Conservation (phyloP, 2,888 invertebrate species). For the Catocala nupta region DNA sequence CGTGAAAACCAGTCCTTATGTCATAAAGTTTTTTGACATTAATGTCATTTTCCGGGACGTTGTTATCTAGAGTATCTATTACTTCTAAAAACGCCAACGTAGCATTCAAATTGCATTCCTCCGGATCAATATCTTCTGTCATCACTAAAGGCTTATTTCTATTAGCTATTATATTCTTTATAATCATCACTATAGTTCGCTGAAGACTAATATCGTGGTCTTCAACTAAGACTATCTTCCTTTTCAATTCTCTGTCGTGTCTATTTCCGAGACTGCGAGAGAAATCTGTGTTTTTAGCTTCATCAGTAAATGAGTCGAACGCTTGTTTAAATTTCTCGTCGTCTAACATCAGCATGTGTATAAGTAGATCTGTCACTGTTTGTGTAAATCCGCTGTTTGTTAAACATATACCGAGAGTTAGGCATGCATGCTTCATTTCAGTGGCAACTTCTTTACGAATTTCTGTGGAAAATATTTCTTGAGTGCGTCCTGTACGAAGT, state of each 20-base stretch:
- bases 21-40: background rate
- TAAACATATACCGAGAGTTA: conserved; percentile 61
- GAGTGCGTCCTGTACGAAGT: background rate
- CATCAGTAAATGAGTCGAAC: conserved; percentile 58
- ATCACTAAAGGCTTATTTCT: conserved; percentile 55
- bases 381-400: conserved; percentile 46
- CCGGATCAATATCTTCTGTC: conserved; percentile 12
- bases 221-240: conserved; percentile 12
- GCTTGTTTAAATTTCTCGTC: conserved; percentile 53
- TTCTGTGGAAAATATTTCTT: conserved; percentile 48
- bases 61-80: conserved; percentile 39
- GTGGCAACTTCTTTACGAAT: conserved; percentile 49
- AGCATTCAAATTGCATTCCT: conserved; percentile 37
- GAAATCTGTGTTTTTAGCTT: conserved; percentile 49
- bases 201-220: conserved; percentile 17
- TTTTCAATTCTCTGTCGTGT: background rate
- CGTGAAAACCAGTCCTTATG: background rate
- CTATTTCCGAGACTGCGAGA: conserved; percentile 21
- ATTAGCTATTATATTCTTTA: conserved; percentile 48
- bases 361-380: conserved; percentile 52
- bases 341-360: conserved; percentile 42
- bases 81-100: conserved; percentile 60
- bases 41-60: background rate
- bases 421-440: conserved; percentile 59
- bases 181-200: conserved; percentile 37